Percentiles rank a stretch among this genome's conserved stretches.
phyloP scores from a whole-genome alignment of 2,888 invertebrate species.

The Branchinecta sandiegonensis region DNA sequence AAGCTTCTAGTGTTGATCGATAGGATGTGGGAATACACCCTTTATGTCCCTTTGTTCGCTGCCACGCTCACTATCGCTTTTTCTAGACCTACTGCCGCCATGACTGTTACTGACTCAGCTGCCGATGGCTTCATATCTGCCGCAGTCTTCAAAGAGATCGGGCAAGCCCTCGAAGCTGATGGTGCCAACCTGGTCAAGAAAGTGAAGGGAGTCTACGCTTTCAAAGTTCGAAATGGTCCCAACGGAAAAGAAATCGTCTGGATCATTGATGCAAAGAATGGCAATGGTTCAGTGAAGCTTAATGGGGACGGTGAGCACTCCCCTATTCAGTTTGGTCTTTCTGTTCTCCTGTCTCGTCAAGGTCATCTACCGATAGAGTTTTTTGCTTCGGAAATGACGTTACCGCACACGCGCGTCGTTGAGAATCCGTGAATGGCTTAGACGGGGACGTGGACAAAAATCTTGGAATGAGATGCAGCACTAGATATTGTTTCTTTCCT shows the following conservation, averaged over 20 bases:
- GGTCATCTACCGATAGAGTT: too few relatives aligned
- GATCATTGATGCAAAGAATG: slow-evolving; percentile 81
- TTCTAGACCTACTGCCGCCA: slow-evolving; percentile 24
- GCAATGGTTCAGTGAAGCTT: slow-evolving; percentile 69
- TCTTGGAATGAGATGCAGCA: too few relatives aligned
- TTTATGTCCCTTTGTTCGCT: background rate
- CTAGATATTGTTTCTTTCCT: too few relatives aligned
- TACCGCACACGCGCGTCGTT: too few relatives aligned
- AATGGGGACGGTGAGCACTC: slow-evolving; percentile 46
- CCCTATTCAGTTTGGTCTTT: background rate
- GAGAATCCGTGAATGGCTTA: too few relatives aligned
- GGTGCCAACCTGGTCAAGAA: slow-evolving; percentile 64
- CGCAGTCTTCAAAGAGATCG: slow-evolving; percentile 63
- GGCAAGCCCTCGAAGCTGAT: slow-evolving; percentile 64
- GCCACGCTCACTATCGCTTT: slow-evolving; percentile 30
- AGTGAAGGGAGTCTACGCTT: slow-evolving; percentile 74
- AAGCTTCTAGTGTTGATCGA: background rate
- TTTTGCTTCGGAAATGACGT: too few relatives aligned
- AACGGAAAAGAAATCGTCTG: slow-evolving; percentile 69
- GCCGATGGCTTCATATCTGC: slow-evolving; percentile 54
- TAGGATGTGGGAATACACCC: background rate
- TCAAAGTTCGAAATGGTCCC: slow-evolving; percentile 66
- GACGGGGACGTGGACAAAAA: too few relatives aligned
- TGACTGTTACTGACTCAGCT: slow-evolving; percentile 31
- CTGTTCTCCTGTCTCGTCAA: too few relatives aligned